phyloP scores from a whole-genome alignment of 2,797 vertebrate genomes.

The Luscinia megarhynchos region DNA sequence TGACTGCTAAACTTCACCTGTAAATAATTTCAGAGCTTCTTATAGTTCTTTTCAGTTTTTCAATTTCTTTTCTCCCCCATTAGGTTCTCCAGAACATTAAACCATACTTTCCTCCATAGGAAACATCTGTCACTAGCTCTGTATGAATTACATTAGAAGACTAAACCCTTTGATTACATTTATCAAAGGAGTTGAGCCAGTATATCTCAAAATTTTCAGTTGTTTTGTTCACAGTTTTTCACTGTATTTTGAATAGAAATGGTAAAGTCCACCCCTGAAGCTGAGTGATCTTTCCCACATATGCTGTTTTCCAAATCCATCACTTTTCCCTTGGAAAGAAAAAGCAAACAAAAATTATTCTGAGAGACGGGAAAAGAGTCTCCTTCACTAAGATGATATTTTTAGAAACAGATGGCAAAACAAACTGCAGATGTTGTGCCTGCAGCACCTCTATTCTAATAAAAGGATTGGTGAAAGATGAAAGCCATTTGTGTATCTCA shows the following conservation, averaged over 20 bases:
- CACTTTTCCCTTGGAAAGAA: slow-evolving; percentile 16
- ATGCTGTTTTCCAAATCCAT: slow-evolving; percentile 65
- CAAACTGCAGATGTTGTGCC: slow-evolving; percentile 71
- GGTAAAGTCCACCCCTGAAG: slow-evolving; percentile 48
- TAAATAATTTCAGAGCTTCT: not conserved
- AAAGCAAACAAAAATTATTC: slow-evolving; percentile 47
- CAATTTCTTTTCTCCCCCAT: not conserved
- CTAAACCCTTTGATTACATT: slow-evolving; percentile 68
- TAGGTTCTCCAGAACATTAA: slow-evolving; percentile 59
- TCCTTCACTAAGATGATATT: slow-evolving; percentile 29
- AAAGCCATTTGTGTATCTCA: slow-evolving; percentile 49
- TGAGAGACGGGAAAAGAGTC: not conserved
- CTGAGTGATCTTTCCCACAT: slow-evolving; percentile 57
- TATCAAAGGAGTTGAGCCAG: slow-evolving; percentile 22
- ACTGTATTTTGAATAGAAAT: slow-evolving; percentile 8
- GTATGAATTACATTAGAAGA: slow-evolving; percentile 7
- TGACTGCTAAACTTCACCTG: not conserved
- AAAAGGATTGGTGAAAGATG: slow-evolving; percentile 66
- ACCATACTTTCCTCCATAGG: slow-evolving; percentile 29
- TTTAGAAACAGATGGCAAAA: slow-evolving; percentile 78
- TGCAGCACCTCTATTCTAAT: slow-evolving; percentile 66
- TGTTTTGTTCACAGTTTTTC: slow-evolving; percentile 39
- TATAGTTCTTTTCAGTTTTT: not conserved
- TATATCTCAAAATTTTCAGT: slow-evolving; percentile 25
- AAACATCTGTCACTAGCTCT: slow-evolving; percentile 63